These are phyloP conservation scores for Chloropsis cyanopogon DNA, from an alignment of 2,113 vertebrate species.

Conservation along the genomic window DNA sequence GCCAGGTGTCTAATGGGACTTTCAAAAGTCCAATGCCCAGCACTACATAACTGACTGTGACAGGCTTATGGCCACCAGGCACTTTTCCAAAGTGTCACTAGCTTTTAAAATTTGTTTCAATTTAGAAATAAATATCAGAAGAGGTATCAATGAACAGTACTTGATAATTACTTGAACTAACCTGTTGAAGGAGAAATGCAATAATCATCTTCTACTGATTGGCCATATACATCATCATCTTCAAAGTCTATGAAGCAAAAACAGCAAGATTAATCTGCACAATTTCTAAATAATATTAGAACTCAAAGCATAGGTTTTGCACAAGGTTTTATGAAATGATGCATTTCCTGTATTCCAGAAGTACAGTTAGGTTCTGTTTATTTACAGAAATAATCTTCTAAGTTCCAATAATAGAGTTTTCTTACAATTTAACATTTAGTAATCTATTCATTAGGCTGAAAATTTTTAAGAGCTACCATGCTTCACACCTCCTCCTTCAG, in stretches of 20 bases:
- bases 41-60: not conserved
- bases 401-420: not conserved
- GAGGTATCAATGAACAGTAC: not conserved
- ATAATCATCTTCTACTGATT: slow-evolving; percentile 97
- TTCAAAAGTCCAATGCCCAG: not conserved
- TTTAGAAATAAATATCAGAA: not conserved
- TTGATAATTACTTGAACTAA: slow-evolving; percentile 62
- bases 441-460: not conserved
- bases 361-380: not conserved
- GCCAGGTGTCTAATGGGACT: not conserved
- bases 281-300: not conserved
- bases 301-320: not conserved
- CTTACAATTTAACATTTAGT: not conserved
- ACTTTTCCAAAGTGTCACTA: not conserved
- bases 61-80: not conserved
- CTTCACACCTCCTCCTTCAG: not conserved
- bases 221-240: slow-evolving; percentile 94
- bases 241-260: slow-evolving; percentile 86
- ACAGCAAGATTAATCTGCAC: not conserved
- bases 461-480: not conserved
- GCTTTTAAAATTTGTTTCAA: not conserved
- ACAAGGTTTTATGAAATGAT: not conserved
- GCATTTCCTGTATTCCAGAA: not conserved
- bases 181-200: slow-evolving; percentile 99
- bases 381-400: not conserved